These are phyloP conservation scores for Manis pentadactyla DNA, from an alignment of 2,797 vertebrate genomes.

Conservation along the genomic window DNA sequence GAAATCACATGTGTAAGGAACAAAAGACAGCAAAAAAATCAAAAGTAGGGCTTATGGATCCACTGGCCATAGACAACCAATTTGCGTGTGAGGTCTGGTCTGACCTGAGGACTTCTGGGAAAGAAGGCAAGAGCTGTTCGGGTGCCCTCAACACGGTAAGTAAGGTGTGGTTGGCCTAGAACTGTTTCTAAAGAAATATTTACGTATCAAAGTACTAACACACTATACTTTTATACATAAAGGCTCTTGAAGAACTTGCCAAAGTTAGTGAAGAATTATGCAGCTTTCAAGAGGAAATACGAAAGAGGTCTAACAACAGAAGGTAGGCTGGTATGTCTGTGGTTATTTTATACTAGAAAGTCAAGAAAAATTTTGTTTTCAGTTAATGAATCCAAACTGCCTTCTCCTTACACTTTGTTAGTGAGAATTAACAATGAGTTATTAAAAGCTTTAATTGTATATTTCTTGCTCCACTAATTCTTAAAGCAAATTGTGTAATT, in stretches of 20 bases:
- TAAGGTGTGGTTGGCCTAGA: constrained; percentile 49
- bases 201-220: constrained; percentile 73
- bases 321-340: constrained; percentile 87
- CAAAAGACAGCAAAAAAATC: constrained; percentile 72
- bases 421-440: not conserved
- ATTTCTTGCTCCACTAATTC: not conserved
- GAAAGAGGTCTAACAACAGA: constrained; percentile 90
- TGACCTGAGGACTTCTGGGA: constrained; percentile 83
- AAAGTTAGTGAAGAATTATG: constrained; percentile 98
- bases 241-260: constrained; percentile 98
- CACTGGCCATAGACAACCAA: constrained; percentile 66
- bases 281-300: constrained; percentile 97
- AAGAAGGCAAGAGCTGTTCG: constrained; percentile 89
- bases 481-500: constrained; percentile 1
- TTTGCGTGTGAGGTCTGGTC: constrained; percentile 79
- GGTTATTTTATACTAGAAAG: not conserved
- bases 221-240: constrained; percentile 77
- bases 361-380: constrained; percentile 17
- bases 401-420: not conserved
- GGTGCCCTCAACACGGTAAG: constrained; percentile 95
- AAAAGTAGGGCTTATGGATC: constrained; percentile 67
- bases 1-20: constrained; percentile 76
- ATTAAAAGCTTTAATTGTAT: not conserved
- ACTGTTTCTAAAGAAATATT: constrained; percentile 49
- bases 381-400: not conserved